Evolutionary conservation across 2,797 vertebrate genomes (phyloP), one percentile per base, ranked within the genome.

Genomic region (Remorina albescens): DNA sequence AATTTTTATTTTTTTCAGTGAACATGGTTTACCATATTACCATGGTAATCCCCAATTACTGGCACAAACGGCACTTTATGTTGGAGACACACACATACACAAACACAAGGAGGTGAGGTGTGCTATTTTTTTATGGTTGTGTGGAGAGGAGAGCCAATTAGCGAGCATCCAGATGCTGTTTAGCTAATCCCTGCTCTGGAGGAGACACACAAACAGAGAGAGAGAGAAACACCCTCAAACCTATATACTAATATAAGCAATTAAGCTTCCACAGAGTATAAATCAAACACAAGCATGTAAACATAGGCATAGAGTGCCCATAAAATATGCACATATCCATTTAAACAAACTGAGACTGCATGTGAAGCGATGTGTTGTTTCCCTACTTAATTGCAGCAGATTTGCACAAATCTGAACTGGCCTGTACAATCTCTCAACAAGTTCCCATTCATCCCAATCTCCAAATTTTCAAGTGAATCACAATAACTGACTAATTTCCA

Each of bases 21-120:
- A 88, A 84, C 80, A 84, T 83, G 59, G 67, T 58, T 89, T 84
- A 82, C 82, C 82, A 88, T 88, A 90, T 94, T 91, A 90, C 89
- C 85, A 91, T 90, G 81, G 88, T 93, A 93, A 94, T 93, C 92
- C 90, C 86, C 88, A 94, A 92, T 94, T 93, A 94, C 87, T 83
- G 84, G 83, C 82, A 87, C 82, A 82, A 84, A 68, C 49, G 51
- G 71, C 82, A 88, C 86, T 91, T 89, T 86, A 74, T 84, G 83
- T 82, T 80, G 62, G 58, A 71, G 25, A 57, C 39, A 61, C 68
- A 71, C 37, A 70, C 42, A 78, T 67, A 77, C 68, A 80, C 55
- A 67, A 34, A 74, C 79, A 75, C 72, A 63, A 53, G 69, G 71
- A 88, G 70, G 79, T 86, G 85, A 86, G 86, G 85, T 89, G 85